Conservation (phyloP, 2,113 vertebrate genomes). For the Lonchura striata region DNA sequence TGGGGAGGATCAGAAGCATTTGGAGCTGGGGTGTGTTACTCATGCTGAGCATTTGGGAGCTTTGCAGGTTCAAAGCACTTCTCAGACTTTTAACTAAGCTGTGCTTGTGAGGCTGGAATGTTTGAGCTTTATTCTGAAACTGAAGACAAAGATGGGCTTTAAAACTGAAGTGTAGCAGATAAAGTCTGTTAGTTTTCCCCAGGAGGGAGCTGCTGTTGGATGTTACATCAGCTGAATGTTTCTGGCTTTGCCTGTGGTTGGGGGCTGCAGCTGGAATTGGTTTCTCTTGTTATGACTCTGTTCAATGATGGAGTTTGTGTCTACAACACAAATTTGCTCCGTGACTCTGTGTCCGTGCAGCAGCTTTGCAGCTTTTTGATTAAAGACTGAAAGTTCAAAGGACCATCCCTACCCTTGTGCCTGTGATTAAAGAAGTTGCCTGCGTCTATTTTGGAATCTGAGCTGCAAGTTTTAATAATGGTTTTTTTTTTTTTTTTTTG, state of each 20-base stretch:
- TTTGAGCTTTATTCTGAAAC: neutral
- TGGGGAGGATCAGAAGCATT: constrained; percentile 26
- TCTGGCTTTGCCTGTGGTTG: neutral
- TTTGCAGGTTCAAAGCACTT: constrained; percentile 42
- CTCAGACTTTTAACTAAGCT: constrained; percentile 45
- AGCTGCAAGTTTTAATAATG: neutral
- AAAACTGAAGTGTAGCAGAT: neutral
- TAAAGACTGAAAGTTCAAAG: constrained; percentile 37
- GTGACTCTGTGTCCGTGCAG: neutral
- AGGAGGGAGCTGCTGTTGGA: neutral
- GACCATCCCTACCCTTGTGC: neutral
- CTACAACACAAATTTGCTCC: neutral
- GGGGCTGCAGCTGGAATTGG: neutral
- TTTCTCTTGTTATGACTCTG: neutral
- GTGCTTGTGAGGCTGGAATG: neutral
- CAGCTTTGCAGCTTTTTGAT: constrained; percentile 20
- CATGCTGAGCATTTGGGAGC: constrained; percentile 2
- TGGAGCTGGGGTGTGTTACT: constrained; percentile 12
- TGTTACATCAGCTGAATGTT: neutral
- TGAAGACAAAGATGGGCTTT: neutral
- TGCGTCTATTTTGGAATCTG: neutral
- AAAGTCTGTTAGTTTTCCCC: neutral
- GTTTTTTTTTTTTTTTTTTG: neutral
- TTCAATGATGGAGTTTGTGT: neutral
- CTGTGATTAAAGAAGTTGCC: neutral